Evolutionary conservation across 2,888 invertebrate species (phyloP).

Genomic region (Cheilosia vulpina): DNA sequence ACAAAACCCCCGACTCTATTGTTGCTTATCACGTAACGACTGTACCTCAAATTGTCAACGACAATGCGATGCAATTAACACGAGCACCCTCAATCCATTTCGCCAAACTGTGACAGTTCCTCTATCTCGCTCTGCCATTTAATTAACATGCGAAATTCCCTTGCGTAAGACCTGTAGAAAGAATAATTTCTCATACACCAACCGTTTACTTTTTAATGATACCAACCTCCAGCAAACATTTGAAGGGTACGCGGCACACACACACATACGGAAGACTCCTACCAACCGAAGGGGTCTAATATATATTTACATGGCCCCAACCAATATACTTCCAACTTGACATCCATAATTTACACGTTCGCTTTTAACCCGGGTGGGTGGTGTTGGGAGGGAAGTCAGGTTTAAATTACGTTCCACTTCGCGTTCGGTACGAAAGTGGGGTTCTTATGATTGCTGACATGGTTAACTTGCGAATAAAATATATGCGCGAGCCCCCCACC

Average conservation of each 20-base stretch:
- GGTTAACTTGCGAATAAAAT: background rate
- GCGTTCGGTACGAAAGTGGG: conserved; percentile 42
- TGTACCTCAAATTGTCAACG: conserved; percentile 48
- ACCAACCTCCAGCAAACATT: conserved; percentile 9
- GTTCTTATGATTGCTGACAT: conserved; percentile 54
- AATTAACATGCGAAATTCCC: conserved; percentile 55
- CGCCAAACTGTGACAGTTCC: conserved; percentile 18
- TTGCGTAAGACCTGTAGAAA: conserved; percentile 6
- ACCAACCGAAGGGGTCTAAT: background rate
- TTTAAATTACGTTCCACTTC: conserved; percentile 57
- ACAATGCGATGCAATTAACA: conserved; percentile 63
- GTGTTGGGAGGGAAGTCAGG: background rate
- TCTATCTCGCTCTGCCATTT: conserved; percentile 35
- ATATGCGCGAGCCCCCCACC: background rate
- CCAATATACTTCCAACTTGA: conserved; percentile 53
- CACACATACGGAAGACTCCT: background rate
- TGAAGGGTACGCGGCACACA: conserved; percentile 10
- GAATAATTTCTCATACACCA: background rate
- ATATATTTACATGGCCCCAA: conserved; percentile 4
- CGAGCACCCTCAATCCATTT: conserved; percentile 50
- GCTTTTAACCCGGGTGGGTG: background rate
- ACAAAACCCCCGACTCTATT: background rate
- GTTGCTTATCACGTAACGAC: conserved; percentile 9
- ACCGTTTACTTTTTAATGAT: conserved; percentile 22
- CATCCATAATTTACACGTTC: conserved; percentile 55